A percentile compares a stretch with the other conserved stretches of the same genome.
These are phyloP conservation scores for Musca domestica DNA, from an alignment of 1,140 invertebrate genomes.

Conservation along the genomic window DNA sequence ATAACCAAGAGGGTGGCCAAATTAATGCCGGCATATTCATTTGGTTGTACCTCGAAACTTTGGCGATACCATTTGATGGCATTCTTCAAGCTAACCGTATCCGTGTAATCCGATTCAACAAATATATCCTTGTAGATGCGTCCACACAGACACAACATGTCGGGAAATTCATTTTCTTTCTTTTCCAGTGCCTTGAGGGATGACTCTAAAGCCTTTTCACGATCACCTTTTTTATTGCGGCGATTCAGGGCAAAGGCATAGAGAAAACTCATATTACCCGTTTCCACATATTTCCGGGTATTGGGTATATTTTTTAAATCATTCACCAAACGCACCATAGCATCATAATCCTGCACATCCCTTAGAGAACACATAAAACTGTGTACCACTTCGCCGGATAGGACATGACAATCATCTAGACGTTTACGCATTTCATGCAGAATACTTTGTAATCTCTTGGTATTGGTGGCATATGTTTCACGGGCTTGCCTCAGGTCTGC, in stretches of 20 bases:
- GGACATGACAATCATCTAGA: constrained; percentile 93
- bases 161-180: constrained; percentile 90
- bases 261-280: constrained; percentile 85
- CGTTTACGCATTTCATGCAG: constrained; percentile 88
- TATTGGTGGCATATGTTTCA: constrained; percentile 75
- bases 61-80: constrained; percentile 98
- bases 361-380: constrained; percentile 92
- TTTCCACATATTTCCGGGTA: constrained; percentile 84
- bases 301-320: constrained; percentile 92
- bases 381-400: constrained; percentile 90
- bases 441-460: constrained; percentile 77
- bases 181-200: constrained; percentile 88
- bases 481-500: constrained; percentile 89
- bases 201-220: constrained; percentile 88
- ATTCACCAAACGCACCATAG: constrained; percentile 96
- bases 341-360: constrained; percentile 94
- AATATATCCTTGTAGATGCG: constrained; percentile 99
- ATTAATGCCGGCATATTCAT: constrained; percentile 99
- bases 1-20: constrained; percentile 97
- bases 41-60: constrained; percentile 96
- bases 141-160: constrained; percentile 98
- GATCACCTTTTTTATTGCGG: constrained; percentile 89
- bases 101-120: constrained; percentile 90
- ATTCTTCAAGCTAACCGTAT: constrained; percentile 83
- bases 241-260: constrained; percentile 98